These are phyloP conservation scores for Nycticryphes semicollaris DNA, from an alignment of 2,113 vertebrate genomes.

Conservation along the genomic window DNA sequence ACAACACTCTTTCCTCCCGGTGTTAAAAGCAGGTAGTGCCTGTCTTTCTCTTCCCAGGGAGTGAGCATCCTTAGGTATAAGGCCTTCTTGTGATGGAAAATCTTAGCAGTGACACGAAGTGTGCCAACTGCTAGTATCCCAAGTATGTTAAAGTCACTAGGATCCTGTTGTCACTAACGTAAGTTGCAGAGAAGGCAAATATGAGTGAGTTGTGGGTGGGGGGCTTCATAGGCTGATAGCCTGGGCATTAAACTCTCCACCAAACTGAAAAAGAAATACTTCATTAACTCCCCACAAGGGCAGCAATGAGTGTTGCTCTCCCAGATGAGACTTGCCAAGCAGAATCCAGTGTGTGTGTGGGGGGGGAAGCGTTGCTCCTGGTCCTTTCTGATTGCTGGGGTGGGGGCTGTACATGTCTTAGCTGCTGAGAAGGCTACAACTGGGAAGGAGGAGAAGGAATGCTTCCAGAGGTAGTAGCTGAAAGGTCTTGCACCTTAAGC, in stretches of 20 bases:
- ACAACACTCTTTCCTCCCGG: rapidly evolving
- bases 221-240: neutral
- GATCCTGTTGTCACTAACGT: neutral
- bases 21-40: neutral
- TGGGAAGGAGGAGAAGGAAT: neutral
- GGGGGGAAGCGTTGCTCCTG: neutral
- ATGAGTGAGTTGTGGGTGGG: rapidly evolving
- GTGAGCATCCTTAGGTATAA: neutral
- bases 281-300: rapidly evolving
- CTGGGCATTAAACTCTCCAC: neutral
- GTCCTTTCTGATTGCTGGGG: neutral
- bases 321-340: neutral
- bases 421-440: neutral
- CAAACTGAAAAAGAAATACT: neutral
- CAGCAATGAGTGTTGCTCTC: rapidly evolving
- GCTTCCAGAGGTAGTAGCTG: neutral
- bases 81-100: no score
- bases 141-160: neutral
- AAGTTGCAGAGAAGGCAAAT: neutral
- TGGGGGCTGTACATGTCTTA: rapidly evolving
- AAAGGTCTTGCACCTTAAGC: neutral
- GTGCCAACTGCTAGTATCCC: rapidly evolving
- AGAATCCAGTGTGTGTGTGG: neutral
- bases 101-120: neutral
- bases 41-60: no score